These are phyloP conservation scores for Solenodon paradoxus DNA, from an alignment of 2,113 vertebrate genomes.

Conservation along the genomic window DNA sequence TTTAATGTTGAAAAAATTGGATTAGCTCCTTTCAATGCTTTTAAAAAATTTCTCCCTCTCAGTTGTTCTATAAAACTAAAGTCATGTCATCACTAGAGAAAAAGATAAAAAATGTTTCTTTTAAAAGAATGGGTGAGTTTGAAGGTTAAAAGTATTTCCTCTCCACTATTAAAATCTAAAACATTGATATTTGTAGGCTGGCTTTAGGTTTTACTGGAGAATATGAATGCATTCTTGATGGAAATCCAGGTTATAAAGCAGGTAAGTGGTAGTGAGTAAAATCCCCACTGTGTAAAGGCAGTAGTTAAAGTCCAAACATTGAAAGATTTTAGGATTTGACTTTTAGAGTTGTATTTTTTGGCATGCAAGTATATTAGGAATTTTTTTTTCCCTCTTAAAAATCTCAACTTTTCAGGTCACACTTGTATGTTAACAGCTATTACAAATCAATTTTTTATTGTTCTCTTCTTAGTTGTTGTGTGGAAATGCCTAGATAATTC, in stretches of 20 bases:
- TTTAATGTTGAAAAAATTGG: not conserved
- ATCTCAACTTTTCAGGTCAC: not conserved
- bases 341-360: not conserved
- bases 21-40: not conserved
- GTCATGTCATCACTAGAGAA: not conserved
- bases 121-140: not conserved
- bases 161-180: not conserved
- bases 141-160: not conserved
- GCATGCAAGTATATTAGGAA: not conserved
- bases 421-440: not conserved
- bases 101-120: not conserved
- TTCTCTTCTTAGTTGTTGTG: not conserved
- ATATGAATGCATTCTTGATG: not conserved
- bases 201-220: not conserved
- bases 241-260: not conserved
- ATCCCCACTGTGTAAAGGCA: not conserved
- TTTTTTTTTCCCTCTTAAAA: not conserved
- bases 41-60: not conserved
- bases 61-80: not conserved
- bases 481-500: not conserved
- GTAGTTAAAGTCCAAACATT: not conserved
- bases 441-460: not conserved
- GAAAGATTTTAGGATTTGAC: not conserved
- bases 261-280: not conserved
- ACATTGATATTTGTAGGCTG: not conserved